A percentile compares a stretch with the other conserved stretches of the same genome.
These are phyloP conservation scores for Elgaria multicarinata DNA, from an alignment of 2,113 vertebrate genomes.

Conservation along the genomic window DNA sequence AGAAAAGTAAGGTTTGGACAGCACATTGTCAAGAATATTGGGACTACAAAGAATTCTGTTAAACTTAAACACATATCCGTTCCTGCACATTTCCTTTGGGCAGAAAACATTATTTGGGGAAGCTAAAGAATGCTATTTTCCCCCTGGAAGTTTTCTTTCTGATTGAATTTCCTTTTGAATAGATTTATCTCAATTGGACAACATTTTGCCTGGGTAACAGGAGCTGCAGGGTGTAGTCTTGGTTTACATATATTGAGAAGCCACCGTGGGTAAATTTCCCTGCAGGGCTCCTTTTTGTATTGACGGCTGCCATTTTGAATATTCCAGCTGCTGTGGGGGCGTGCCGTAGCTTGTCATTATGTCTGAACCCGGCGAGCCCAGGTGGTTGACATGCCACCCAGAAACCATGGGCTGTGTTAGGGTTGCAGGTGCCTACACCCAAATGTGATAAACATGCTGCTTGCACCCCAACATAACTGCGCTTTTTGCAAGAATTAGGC, in stretches of 20 bases:
- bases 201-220: background rate
- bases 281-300: too few species aligned
- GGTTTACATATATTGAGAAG: too few species aligned
- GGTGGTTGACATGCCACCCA: too few species aligned
- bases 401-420: too few species aligned
- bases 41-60: background rate
- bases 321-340: too few species aligned
- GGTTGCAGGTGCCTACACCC: background rate
- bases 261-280: too few species aligned
- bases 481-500: conserved; percentile 5
- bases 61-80: background rate
- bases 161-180: background rate
- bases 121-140: fast-evolving
- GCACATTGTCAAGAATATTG: background rate
- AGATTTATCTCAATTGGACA: background rate
- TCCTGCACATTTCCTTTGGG: background rate
- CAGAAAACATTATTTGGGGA: background rate
- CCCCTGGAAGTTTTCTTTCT: background rate
- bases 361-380: too few species aligned
- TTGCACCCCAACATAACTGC: background rate
- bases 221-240: background rate
- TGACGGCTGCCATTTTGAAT: too few species aligned
- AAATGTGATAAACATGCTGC: background rate
- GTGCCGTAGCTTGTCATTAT: too few species aligned
- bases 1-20: conserved; percentile 14